phyloP scores from a whole-genome alignment of 2,888 invertebrate genomes.

The Saturnia japonica region DNA sequence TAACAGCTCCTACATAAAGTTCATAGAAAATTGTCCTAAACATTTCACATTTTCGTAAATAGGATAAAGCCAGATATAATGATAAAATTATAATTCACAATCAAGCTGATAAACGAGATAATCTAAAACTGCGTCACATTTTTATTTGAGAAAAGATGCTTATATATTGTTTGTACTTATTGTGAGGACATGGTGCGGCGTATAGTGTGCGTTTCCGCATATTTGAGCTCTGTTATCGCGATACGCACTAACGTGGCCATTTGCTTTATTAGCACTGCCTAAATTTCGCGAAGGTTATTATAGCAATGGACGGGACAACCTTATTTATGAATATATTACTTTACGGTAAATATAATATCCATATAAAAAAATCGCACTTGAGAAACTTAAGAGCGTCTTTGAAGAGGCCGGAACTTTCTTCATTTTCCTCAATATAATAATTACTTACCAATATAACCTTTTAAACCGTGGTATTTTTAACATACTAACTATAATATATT shows the following conservation, averaged over 20 bases:
- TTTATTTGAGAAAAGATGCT: slow-evolving; percentile 34
- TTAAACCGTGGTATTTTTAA: too few species aligned
- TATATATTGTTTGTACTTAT: slow-evolving; percentile 32
- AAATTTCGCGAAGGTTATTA: slow-evolving; percentile 22
- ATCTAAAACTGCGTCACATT: slow-evolving; percentile 28
- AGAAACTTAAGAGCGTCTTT: not conserved
- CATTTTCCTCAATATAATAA: not conserved
- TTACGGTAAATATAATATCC: not conserved
- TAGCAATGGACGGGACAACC: slow-evolving; percentile 10
- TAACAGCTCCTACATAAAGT: too few species aligned
- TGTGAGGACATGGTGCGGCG: slow-evolving; percentile 18
- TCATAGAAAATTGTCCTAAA: too few species aligned
- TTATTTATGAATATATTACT: not conserved
- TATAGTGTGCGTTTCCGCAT: slow-evolving; percentile 41
- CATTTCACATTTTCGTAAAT: not conserved
- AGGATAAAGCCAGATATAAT: not conserved
- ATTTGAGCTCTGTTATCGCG: slow-evolving; percentile 41
- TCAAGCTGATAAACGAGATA: slow-evolving; percentile 17
- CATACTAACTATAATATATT: too few species aligned
- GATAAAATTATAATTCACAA: slow-evolving; percentile 4
- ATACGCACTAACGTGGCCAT: slow-evolving; percentile 35
- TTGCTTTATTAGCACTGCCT: slow-evolving; percentile 25
- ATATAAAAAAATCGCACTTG: not conserved
- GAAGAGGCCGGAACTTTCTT: not conserved
- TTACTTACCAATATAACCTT: not conserved